Evolutionary conservation across 2,113 vertebrate genomes (phyloP), one percentile per base, ranked within the genome.

Genomic region (Ascaphus truei): DNA sequence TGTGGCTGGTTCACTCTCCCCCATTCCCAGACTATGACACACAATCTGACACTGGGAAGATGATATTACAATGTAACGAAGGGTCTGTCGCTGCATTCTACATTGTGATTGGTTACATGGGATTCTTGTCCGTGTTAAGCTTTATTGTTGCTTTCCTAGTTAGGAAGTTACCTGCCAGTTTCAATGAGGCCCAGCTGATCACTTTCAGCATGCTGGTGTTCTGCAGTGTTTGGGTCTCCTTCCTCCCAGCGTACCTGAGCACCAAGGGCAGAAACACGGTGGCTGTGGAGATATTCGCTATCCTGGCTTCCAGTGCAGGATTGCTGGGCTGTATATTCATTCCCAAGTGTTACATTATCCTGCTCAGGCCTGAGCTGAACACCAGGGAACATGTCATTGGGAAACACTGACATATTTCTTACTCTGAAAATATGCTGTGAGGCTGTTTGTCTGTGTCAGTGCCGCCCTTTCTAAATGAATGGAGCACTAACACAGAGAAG

Each of bases 271-370:
- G 63, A 47, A 58, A 64, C n/a, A 56, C 47, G 7, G 52, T 71
- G 12, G 52, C 66, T 20, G 66, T 71, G 5, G 73, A 74, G 45
- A 61, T 74, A 20, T 71, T 71, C 20, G 45, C 67, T 7, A 65
- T 74, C 3, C 31, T 74, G 11, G 25, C 66, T 4, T 71, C 73
- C n/a, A 64, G 67, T 25, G 26, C 23, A 31, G 13, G 60, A 11
- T 10, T 50, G 12, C 52, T 71, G 26, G 37, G 29, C 16, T 57
- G 36, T 29, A 68, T 68, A 58, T 68, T 68, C 12, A 20, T 39
- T 12, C 65, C 68, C 11, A 71, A 71, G 22, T 71, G 58, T 31
- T 62, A 62, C 20, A 63, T 72, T 30, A 72, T 72, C 13, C 22
- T 72, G 29, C 7, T 72, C 11, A 48, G 41, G n/a, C 52, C 71